Conservation (phyloP, 2,797 vertebrate species). For the Loriculus beryllinus region DNA sequence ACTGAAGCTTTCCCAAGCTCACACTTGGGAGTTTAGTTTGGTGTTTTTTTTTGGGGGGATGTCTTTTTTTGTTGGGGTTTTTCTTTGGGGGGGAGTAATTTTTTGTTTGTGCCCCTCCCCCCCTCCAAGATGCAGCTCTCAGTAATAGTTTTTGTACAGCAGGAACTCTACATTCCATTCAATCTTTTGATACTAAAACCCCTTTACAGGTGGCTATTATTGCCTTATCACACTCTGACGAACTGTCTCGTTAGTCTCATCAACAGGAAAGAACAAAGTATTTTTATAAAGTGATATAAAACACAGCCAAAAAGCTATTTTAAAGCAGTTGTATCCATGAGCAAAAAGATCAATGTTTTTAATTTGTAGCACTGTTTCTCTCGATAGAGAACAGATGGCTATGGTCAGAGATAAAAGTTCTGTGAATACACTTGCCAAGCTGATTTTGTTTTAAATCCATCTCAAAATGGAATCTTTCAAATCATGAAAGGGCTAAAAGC, state of each 20-base stretch:
- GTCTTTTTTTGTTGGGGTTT: not conserved
- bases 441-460: slow-evolving; percentile 45
- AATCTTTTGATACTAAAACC: not conserved
- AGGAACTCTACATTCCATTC: not conserved
- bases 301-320: slow-evolving; percentile 19
- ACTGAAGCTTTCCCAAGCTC: not conserved
- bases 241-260: not conserved
- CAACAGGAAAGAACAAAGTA: not conserved
- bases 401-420: not conserved
- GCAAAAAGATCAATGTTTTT: not conserved
- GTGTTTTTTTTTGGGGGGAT: fast-evolving
- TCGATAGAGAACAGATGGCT: slow-evolving; percentile 39
- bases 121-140: not conserved
- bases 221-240: not conserved
- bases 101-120: too few relatives aligned
- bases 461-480: slow-evolving; percentile 60
- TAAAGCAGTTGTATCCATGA: slow-evolving; percentile 8
- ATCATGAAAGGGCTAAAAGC: slow-evolving; percentile 59
- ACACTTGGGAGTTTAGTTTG: not conserved
- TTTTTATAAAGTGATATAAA: not conserved
- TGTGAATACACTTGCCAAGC: not conserved
- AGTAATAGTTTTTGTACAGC: not conserved
- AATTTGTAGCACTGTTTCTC: slow-evolving; percentile 47
- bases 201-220: not conserved
- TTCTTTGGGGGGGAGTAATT: not conserved